Conservation (phyloP, 2,888 invertebrate species). For the Drosophila acutilabella region DNA sequence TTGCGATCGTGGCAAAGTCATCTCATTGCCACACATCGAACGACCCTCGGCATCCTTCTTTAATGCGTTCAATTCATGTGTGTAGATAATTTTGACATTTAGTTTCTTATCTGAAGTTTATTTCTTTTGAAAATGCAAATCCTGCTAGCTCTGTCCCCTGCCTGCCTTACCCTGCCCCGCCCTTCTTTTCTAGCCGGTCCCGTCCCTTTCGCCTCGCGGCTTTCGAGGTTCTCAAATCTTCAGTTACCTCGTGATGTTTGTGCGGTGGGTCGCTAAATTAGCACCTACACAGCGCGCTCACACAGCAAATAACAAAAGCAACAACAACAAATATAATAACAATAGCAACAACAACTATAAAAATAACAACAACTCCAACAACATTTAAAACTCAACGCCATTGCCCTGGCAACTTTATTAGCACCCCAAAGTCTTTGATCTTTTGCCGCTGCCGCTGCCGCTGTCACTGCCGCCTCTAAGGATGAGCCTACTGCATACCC, state of each 20-base stretch:
- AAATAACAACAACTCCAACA: conserved; percentile 10
- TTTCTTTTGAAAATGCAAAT: conserved; percentile 75
- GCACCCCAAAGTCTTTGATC: conserved; percentile 66
- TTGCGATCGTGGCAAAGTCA: conserved; percentile 6
- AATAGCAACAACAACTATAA: conserved; percentile 5
- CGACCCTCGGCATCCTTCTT: conserved; percentile 35
- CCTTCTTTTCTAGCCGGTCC: neutral
- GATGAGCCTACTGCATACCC: conserved; percentile 38
- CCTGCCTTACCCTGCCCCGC: neutral
- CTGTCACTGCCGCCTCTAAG: conserved; percentile 42
- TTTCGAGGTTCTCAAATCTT: neutral
- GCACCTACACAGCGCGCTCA: conserved; percentile 58
- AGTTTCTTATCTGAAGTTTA: conserved; percentile 78
- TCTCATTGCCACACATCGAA: conserved; percentile 18
- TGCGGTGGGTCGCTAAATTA: conserved; percentile 69
- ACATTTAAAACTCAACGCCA: conserved; percentile 14
- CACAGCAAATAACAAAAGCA: conserved; percentile 23
- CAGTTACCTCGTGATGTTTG: conserved; percentile 3
- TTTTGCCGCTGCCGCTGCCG: conserved; percentile 49
- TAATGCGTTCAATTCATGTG: conserved; percentile 73
- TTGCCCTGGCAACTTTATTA: conserved; percentile 70
- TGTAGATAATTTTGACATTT: conserved; percentile 82
- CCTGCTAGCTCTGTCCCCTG: neutral
- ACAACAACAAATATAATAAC: conserved; percentile 7
- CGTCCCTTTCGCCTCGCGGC: neutral